phyloP scores from a whole-genome alignment of 2,797 vertebrate genomes.

The Ceyx erithaca region DNA sequence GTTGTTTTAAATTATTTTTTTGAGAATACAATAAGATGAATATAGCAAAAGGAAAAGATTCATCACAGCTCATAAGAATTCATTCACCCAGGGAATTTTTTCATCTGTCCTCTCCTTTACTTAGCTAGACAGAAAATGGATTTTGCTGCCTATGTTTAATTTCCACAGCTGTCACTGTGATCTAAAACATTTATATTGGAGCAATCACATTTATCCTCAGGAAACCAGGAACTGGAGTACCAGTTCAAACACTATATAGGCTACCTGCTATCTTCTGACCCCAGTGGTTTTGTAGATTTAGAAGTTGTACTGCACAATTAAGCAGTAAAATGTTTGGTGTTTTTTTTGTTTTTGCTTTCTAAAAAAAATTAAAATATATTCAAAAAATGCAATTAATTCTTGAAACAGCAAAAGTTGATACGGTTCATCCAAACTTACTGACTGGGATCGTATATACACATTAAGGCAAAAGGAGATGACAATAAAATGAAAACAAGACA shows the following conservation, averaged over 20 bases:
- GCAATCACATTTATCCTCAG: slow-evolving; percentile 40
- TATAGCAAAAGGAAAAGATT: slow-evolving; percentile 20
- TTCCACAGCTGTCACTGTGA: slow-evolving; percentile 60
- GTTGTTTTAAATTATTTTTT: not conserved
- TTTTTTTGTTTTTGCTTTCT: too few species aligned
- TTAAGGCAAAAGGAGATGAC: not conserved
- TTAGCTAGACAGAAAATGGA: slow-evolving; percentile 55
- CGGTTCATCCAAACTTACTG: not conserved
- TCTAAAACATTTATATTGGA: slow-evolving; percentile 61
- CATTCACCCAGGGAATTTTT: slow-evolving; percentile 7
- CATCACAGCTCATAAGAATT: slow-evolving; percentile 25
- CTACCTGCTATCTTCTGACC: not conserved
- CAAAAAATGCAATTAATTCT: not conserved
- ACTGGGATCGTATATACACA: not conserved
- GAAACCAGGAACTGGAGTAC: not conserved
- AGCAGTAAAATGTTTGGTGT: not conserved
- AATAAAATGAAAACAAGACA: not conserved
- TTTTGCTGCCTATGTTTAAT: slow-evolving; percentile 59
- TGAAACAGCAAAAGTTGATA: not conserved
- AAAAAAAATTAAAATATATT: not conserved
- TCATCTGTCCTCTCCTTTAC: slow-evolving; percentile 46
- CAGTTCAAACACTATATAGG: not conserved
- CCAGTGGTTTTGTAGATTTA: not conserved
- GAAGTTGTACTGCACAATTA: not conserved
- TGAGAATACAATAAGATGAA: not conserved